These are phyloP conservation scores for Hydropsyche betteni DNA, from an alignment of 2,888 invertebrate species.

Conservation along the genomic window DNA sequence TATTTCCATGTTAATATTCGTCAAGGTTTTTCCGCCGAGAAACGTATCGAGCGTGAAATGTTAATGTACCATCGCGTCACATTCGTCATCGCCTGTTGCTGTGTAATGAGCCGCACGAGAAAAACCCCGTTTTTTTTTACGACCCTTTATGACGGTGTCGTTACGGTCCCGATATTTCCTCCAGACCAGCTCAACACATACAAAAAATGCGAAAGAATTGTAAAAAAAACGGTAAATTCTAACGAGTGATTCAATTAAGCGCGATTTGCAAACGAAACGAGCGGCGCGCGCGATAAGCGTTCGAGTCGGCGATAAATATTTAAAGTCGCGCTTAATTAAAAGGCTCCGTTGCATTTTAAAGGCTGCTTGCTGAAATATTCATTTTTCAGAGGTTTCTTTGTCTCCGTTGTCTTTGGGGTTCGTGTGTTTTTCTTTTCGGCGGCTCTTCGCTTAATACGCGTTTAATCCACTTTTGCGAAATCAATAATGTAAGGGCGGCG, in stretches of 20 bases:
- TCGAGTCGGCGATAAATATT: slow-evolving; percentile 15
- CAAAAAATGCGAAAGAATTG: not conserved
- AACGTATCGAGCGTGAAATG: not conserved
- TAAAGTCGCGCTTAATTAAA: slow-evolving; percentile 29
- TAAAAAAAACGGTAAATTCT: slow-evolving; percentile 12
- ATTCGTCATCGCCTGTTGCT: slow-evolving; percentile 32
- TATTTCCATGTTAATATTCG: too few species aligned
- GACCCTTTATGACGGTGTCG: slow-evolving; percentile 16
- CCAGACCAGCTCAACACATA: slow-evolving; percentile 2
- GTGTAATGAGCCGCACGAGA: slow-evolving; percentile 23
- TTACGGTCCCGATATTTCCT: slow-evolving; percentile 18
- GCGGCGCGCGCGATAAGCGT: slow-evolving; percentile 22
- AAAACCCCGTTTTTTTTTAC: slow-evolving; percentile 14
- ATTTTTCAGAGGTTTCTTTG: not conserved
- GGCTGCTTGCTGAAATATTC: not conserved
- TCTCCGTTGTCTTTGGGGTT: not conserved
- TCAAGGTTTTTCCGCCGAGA: too few species aligned
- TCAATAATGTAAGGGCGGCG: slow-evolving; percentile 10
- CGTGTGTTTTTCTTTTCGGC: not conserved
- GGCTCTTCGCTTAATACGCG: not conserved
- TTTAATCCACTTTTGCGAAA: slow-evolving; percentile 16
- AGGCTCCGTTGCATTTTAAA: not conserved
- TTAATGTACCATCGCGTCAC: slow-evolving; percentile 1
- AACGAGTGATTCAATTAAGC: slow-evolving; percentile 32
- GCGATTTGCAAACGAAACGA: slow-evolving; percentile 31